These are phyloP conservation scores for Chionomys nivalis DNA, from an alignment of 2,113 vertebrate species.

Conservation along the genomic window DNA sequence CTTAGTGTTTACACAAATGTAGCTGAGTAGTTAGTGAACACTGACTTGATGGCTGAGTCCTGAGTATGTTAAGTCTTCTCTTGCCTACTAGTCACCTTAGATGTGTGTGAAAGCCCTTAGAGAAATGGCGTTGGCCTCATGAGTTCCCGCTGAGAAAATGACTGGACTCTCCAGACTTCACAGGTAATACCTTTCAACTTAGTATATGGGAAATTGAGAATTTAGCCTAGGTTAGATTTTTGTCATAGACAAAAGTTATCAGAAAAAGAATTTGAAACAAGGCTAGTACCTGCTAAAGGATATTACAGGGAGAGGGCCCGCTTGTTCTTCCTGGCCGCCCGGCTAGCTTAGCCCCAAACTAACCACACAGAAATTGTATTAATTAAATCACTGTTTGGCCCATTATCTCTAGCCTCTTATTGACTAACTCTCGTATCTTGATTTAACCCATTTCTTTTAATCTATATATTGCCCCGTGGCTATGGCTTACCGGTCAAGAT, in stretches of 20 bases:
- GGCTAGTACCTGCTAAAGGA: neutral
- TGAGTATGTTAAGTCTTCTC: neutral
- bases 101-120: conserved; percentile 32
- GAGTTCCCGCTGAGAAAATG: neutral
- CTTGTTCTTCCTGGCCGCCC: no score
- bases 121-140: neutral
- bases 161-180: neutral
- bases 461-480: no score
- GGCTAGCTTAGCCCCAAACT: no score
- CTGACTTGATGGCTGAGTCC: neutral
- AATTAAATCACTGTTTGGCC: no score
- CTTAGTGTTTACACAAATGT: conserved; percentile 2
- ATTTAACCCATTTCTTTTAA: no score
- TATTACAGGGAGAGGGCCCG: no score
- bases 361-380: no score
- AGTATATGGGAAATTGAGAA: neutral
- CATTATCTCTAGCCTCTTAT: no score
- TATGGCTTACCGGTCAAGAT: no score
- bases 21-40: conserved; percentile 17
- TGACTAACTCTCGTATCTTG: no score
- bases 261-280: neutral
- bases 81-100: conserved; percentile 8
- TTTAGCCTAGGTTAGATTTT: neutral
- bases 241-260: neutral
- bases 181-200: neutral